Percentiles rank a stretch among this genome's conserved stretches.
These are phyloP conservation scores for Andrena cerasifolii DNA, from an alignment of 1,140 invertebrate genomes.

Conservation along the genomic window DNA sequence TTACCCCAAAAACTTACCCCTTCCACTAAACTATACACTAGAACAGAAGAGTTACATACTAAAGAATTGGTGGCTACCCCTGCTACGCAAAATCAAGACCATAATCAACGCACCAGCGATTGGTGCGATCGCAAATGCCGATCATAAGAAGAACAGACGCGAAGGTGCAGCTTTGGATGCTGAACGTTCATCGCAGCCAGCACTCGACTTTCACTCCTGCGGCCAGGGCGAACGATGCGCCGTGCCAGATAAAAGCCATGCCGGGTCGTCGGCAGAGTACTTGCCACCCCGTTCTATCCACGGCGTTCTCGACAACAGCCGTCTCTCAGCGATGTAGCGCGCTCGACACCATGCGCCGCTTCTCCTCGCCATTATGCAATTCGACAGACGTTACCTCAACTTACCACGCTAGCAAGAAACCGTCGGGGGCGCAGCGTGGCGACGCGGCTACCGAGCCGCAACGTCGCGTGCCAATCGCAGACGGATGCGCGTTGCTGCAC, in stretches of 20 bases:
- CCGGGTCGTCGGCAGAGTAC: constrained; percentile 25
- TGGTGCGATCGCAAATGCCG: not conserved
- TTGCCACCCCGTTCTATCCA: constrained; percentile 1
- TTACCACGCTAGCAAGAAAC: constrained; percentile 17
- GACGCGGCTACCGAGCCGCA: constrained; percentile 12
- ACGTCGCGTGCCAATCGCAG: constrained; percentile 19
- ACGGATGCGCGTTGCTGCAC: not conserved
- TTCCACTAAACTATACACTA: too few relatives aligned
- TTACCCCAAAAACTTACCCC: too few relatives aligned
- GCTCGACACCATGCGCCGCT: constrained; percentile 33
- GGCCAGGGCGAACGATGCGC: constrained; percentile 56
- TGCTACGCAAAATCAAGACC: not conserved
- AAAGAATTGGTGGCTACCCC: too few relatives aligned
- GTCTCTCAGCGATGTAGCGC: not conserved
- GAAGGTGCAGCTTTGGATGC: constrained; percentile 36
- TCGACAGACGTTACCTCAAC: constrained; percentile 68
- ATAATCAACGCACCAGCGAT: not conserved
- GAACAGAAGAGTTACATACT: too few relatives aligned
- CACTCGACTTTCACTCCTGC: constrained; percentile 75
- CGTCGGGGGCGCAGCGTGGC: not conserved
- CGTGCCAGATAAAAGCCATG: constrained; percentile 64
- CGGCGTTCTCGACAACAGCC: not conserved
- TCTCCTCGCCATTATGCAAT: constrained; percentile 68
- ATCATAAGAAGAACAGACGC: constrained; percentile 10
- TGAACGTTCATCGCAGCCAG: constrained; percentile 47